Base-by-base conservation (phyloP, 2,888 invertebrate genomes). In the Augiades crinisus region DNA sequence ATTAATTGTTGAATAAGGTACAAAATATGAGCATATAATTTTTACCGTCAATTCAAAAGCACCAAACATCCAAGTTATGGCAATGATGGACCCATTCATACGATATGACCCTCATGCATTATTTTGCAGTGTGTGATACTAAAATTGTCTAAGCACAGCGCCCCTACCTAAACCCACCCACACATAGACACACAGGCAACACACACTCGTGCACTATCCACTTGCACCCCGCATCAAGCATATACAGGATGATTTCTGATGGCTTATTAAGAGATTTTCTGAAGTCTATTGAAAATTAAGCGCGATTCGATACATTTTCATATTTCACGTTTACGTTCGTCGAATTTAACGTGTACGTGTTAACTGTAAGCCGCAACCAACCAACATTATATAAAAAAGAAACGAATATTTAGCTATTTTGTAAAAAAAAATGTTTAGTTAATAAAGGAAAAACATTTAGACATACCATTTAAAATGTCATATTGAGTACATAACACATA, bases 131-230 rank as follows among this genome's bases (percentile, higher is more conserved):
- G 72, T 77, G 78, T 80, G 76, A 82, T 79, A 79, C 81, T 84
- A 81, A 87, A 87, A 81, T 85, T 81, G 82, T 87, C 86, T 86
- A 85, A 87, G 81, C 82, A 81, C 65, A 57, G 63, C 78, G 73
- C 79, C 80, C 80, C 78, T 73, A 75, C 75, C 81, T 78, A 81
- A 79, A 79, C 71, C 68, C 60, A 64, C 71, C 67, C 69, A 54
- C 33, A 38, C 47, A 44, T 60, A 64, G 70, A 68, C 69, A 54
- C 33, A 38, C 47, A 44, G 60, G 13, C 58, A 36, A 47, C 57
- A 46, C 68, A 62, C 75, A 67, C 72, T 57, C 62, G 49, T 53
- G 49, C 60, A 56, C n/a, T n/a, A 52, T 55, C 62, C 57, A 47
- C 61, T 58, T 71, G 70, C 78, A 74, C 81, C 81, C 80, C 80